A percentile compares a stretch with the other conserved stretches of the same genome.
phyloP scores from a whole-genome alignment of 2,797 vertebrate species.

The Lithobates sylvaticus region DNA sequence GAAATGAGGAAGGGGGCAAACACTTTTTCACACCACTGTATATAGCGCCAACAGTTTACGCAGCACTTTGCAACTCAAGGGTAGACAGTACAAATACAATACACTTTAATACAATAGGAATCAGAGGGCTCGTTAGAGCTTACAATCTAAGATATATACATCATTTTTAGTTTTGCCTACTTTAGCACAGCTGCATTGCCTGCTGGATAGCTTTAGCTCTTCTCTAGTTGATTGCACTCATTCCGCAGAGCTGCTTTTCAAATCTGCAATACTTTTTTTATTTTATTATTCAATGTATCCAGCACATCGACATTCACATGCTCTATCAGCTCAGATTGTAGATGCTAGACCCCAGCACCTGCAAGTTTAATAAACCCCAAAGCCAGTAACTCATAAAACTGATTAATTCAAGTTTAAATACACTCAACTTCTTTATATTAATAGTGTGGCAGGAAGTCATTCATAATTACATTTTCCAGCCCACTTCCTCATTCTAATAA shows the following conservation, averaged over 20 bases:
- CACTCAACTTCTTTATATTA: constrained; percentile 11
- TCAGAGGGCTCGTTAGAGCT: no score
- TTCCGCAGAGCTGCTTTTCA: not conserved
- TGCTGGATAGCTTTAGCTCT: not conserved
- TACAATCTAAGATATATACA: no score
- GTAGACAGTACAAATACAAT: no score
- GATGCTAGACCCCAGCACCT: constrained; percentile 26
- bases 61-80: no score
- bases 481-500: constrained; percentile 33
- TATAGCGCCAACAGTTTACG: no score
- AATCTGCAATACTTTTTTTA: not conserved
- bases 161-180: no score
- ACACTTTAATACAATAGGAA: no score
- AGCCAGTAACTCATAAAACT: constrained; percentile 30
- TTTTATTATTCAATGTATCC: not conserved
- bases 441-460: constrained; percentile 34
- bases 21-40: no score
- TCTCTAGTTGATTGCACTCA: not conserved
- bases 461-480: constrained; percentile 22
- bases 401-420: constrained; percentile 10
- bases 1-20: no score
- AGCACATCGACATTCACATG: not conserved
- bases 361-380: constrained; percentile 13
- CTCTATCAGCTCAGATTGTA: not conserved
- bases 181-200: no score